Evolutionary conservation across 2,888 invertebrate species (phyloP).

Genomic region (Branchipolynoe longqiensis): DNA sequence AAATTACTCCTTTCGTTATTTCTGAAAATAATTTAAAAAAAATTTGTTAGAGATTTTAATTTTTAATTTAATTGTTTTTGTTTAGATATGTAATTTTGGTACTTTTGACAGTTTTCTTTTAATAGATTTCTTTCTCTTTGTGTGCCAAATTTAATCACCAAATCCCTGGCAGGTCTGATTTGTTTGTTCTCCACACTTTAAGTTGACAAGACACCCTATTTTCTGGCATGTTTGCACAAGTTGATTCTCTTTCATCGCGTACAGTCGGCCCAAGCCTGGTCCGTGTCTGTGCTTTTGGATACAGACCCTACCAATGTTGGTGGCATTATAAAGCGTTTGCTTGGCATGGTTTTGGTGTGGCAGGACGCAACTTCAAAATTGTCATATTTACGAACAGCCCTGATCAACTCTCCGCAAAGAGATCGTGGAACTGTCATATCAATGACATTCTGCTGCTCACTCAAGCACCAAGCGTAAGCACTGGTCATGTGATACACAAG

Average conservation of each 20-base stretch:
- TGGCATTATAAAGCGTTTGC: slow-evolving; percentile 26
- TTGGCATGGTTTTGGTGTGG: slow-evolving; percentile 43
- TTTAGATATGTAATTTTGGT: not conserved
- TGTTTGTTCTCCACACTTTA: slow-evolving; percentile 22
- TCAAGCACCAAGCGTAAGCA: too few relatives aligned
- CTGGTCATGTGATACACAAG: too few relatives aligned
- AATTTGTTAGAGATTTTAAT: not conserved
- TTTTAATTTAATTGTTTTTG: not conserved
- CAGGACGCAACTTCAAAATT: not conserved
- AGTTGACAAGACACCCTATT: slow-evolving; percentile 35
- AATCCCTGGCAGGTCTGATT: slow-evolving; percentile 36
- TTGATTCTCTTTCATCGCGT: slow-evolving; percentile 6
- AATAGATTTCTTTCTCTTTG: too few relatives aligned
- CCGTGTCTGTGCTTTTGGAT: slow-evolving; percentile 10
- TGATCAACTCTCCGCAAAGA: not conserved
- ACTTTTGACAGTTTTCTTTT: too few relatives aligned
- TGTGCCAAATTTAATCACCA: too few relatives aligned
- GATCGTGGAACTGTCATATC: too few relatives aligned
- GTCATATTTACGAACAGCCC: too few relatives aligned
- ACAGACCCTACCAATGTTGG: not conserved
- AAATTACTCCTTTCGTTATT: not conserved
- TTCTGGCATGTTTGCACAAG: slow-evolving; percentile 50
- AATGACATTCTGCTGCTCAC: too few relatives aligned
- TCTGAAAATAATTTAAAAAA: not conserved
- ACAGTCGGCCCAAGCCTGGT: slow-evolving; percentile 39